Evolutionary conservation across 2,113 vertebrate genomes (phyloP).

Genomic region (Lepidothrix coronata): DNA sequence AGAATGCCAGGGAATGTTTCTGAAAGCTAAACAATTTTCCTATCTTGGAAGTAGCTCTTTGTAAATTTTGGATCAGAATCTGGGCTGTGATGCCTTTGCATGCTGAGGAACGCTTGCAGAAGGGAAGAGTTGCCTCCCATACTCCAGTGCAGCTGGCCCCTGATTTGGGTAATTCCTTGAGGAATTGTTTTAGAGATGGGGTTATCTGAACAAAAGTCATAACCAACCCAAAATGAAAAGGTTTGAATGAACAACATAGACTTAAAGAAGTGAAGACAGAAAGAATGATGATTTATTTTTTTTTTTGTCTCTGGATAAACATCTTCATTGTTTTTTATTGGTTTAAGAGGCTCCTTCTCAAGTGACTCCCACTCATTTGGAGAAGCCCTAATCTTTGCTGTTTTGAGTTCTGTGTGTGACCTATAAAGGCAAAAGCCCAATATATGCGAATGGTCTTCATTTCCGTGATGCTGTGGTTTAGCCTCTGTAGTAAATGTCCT

Average conservation of each 20-base stretch:
- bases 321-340: neutral
- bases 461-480: neutral
- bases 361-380: neutral
- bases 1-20: neutral
- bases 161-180: neutral
- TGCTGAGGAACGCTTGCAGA: fast-evolving
- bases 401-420: neutral
- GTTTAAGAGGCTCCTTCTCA: neutral
- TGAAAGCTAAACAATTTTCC: neutral
- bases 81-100: neutral
- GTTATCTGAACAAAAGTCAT: neutral
- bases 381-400: neutral
- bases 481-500: neutral
- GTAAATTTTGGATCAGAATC: neutral
- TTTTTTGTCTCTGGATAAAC: neutral
- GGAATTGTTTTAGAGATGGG: neutral
- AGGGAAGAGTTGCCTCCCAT: neutral
- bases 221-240: neutral
- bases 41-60: neutral
- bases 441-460: neutral
- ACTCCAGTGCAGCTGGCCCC: neutral
- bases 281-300: neutral
- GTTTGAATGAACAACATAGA: neutral
- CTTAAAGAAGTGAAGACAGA: neutral
- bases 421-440: neutral